phyloP scores from a whole-genome alignment of 1,140 invertebrate genomes.

The Octopus sinensis region DNA sequence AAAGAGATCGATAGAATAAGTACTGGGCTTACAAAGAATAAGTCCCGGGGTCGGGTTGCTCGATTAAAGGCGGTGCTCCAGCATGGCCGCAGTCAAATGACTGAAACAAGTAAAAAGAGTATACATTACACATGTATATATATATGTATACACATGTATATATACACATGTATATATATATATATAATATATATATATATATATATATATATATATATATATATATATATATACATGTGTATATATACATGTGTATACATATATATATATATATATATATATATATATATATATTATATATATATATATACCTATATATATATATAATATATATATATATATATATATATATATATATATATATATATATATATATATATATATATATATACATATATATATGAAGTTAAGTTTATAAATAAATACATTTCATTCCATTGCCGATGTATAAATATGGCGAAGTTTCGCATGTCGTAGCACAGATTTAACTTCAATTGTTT shows the following conservation, averaged over 20 bases:
- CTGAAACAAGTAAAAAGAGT: no score
- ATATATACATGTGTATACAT: background rate
- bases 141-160: background rate
- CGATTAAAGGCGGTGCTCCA: no score
- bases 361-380: background rate
- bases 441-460: no score
- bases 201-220: slow-evolving; percentile 14
- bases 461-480: no score
- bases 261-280: background rate
- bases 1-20: no score
- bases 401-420: no score
- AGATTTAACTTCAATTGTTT: no score
- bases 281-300: background rate
- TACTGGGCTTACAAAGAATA: no score
- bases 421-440: no score
- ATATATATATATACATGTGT: slow-evolving; percentile 1
- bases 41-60: no score
- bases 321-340: background rate
- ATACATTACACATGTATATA: no score
- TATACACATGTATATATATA: background rate
- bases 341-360: background rate
- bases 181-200: background rate
- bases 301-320: slow-evolving; percentile 38
- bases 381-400: slow-evolving; percentile 9
- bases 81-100: no score